Conservation (phyloP, 30 jellyfish, hydroid and myxozoan species). For the Nemopilema nomurai region DNA sequence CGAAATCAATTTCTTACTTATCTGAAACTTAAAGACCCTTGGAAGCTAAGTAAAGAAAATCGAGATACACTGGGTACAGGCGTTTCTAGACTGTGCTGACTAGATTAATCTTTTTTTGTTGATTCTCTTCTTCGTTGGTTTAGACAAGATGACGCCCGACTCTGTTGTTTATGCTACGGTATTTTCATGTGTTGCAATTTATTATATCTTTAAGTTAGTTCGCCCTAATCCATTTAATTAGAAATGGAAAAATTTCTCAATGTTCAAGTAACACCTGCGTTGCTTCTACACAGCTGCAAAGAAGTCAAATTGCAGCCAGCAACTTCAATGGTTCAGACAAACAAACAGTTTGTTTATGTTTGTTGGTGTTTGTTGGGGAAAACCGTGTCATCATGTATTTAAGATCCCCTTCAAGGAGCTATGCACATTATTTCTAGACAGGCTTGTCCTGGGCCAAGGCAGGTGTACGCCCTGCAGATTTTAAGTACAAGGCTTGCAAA, state of each 20-base stretch:
- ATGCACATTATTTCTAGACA: too few relatives aligned
- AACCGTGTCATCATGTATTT: too few relatives aligned
- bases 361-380: not conserved
- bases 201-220: not conserved
- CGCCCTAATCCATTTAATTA: not conserved
- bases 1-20: constrained; percentile 24
- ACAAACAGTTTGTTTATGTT: not conserved
- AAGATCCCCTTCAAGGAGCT: not conserved
- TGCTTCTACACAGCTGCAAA: not conserved
- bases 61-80: not conserved
- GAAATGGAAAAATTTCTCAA: not conserved
- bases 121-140: not conserved
- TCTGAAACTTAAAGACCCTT: not conserved
- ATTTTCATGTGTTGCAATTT: not conserved
- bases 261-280: not conserved
- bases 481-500: too few relatives aligned
- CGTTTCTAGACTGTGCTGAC: not conserved
- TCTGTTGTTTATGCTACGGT: not conserved
- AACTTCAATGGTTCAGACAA: not conserved
- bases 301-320: not conserved
- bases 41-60: not conserved
- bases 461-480: too few relatives aligned
- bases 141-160: not conserved
- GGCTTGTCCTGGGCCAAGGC: too few relatives aligned
- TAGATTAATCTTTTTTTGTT: too few relatives aligned